A percentile compares a stretch with the other conserved stretches of the same genome.
phyloP scores from a whole-genome alignment of 2,797 vertebrate species.

The Tokudaia tokunoshimensis region DNA sequence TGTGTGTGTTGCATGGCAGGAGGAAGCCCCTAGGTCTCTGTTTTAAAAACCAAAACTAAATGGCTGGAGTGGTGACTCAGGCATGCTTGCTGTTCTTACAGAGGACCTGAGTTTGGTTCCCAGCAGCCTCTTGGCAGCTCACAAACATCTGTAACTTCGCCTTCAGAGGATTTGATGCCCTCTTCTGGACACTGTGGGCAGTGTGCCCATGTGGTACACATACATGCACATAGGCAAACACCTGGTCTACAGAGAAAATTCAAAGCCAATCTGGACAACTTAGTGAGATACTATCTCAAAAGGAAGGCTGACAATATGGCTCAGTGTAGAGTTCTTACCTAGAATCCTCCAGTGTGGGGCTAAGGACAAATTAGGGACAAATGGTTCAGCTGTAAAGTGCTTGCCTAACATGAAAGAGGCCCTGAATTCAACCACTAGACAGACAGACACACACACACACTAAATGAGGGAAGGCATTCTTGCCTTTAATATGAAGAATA shows the following conservation, averaged over 20 bases:
- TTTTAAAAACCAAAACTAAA: neutral
- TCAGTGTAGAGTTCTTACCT: neutral
- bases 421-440: neutral
- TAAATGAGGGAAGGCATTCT: neutral
- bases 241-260: neutral
- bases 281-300: neutral
- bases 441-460: neutral
- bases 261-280: neutral
- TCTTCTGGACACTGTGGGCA: neutral
- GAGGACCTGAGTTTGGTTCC: neutral
- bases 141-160: neutral
- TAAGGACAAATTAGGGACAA: neutral
- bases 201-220: neutral
- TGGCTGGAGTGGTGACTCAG: neutral
- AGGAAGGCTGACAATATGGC: too few species aligned
- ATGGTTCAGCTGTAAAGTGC: neutral
- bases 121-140: neutral
- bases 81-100: neutral
- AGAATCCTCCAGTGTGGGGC: neutral
- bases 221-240: neutral
- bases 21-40: neutral
- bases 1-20: neutral
- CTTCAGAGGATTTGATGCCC: neutral
- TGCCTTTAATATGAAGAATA: neutral
- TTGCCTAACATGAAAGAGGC: neutral